Evolutionary conservation across 23 tunicate species (phyloP).

Genomic region (Botrylloides violaceus): DNA sequence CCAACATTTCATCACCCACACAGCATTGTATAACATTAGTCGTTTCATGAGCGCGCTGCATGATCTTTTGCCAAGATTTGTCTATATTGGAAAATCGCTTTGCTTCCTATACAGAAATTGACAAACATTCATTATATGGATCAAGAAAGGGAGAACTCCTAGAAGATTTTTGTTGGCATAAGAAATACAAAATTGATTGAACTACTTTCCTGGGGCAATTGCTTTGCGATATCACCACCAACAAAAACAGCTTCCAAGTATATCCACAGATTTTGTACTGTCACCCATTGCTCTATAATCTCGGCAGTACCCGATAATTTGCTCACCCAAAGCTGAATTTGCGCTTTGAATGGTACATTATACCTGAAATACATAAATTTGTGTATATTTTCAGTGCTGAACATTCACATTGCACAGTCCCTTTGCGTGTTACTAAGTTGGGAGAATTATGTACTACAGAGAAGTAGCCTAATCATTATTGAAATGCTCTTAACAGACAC

Average conservation of each 20-base stretch:
- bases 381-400: too few relatives aligned
- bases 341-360: conserved; percentile 80
- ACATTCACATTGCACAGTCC: too few relatives aligned
- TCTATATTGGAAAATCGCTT: conserved; percentile 93
- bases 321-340: conserved; percentile 92
- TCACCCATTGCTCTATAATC: conserved; percentile 95
- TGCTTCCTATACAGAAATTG: conserved; percentile 64
- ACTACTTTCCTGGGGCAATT: conserved; percentile 75
- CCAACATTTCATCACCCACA: conserved; percentile 89
- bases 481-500: too few relatives aligned
- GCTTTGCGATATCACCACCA: conserved; percentile 97
- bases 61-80: conserved; percentile 93
- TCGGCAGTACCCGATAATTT: conserved; percentile 89
- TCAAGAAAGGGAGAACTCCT: background rate
- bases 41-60: conserved; percentile 96
- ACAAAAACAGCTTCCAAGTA: conserved; percentile 97
- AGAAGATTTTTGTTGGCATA: background rate
- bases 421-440: too few relatives aligned
- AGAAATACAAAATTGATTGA: background rate
- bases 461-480: too few relatives aligned
- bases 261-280: conserved; percentile 92
- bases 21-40: conserved; percentile 91
- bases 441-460: too few relatives aligned
- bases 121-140: background rate
- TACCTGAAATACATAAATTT: conserved; percentile 30